Evolutionary conservation across 92 coral and sea anemone species (phyloP).

Genomic region (Porites lobata): DNA sequence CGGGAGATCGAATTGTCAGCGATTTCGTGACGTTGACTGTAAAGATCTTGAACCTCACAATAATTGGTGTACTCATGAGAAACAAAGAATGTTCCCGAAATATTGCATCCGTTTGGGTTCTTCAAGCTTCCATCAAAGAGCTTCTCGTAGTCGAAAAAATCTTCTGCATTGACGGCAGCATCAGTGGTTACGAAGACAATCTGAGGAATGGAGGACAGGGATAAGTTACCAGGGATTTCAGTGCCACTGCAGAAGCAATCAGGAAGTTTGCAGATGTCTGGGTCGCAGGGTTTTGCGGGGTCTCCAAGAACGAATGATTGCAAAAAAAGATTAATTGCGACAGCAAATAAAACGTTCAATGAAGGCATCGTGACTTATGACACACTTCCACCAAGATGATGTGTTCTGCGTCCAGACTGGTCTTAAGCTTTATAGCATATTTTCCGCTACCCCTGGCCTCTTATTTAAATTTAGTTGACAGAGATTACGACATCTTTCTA

Average conservation of each 20-base stretch:
- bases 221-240: conserved; percentile 66
- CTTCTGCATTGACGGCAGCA: conserved; percentile 59
- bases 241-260: conserved; percentile 78
- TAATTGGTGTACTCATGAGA: conserved; percentile 79
- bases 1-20: conserved; percentile 74
- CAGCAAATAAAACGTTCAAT: not conserved
- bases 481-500: too few relatives aligned
- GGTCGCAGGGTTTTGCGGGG: conserved; percentile 43
- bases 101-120: conserved; percentile 79
- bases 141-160: conserved; percentile 54
- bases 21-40: conserved; percentile 78
- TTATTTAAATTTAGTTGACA: too few relatives aligned
- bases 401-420: too few relatives aligned
- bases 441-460: too few relatives aligned
- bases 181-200: conserved; percentile 70
- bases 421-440: too few relatives aligned
- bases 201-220: conserved; percentile 64
- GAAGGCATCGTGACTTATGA: not conserved
- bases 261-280: conserved; percentile 72
- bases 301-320: not conserved
- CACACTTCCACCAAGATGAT: too few relatives aligned
- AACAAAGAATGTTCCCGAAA: conserved; percentile 79
- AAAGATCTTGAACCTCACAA: conserved; percentile 62
- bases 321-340: not conserved
- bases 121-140: conserved; percentile 62